Evolutionary conservation across 2,113 vertebrate species (phyloP), one percentile per base, ranked within the genome.

Genomic region (Entosphenus tridentatus): DNA sequence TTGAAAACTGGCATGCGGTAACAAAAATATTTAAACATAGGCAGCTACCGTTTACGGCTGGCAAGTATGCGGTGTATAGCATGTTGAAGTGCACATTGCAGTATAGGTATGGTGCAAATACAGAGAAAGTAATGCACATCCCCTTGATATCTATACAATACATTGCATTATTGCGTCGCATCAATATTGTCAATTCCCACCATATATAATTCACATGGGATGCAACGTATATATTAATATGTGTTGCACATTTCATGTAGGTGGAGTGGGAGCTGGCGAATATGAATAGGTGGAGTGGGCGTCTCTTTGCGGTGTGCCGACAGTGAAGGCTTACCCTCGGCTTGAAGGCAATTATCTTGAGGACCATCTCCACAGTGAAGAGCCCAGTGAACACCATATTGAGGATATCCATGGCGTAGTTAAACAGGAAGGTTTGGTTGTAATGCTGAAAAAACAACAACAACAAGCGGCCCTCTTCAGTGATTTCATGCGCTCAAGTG

Each of bases 341-440:
- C 10, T 65, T 65, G 62, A 65, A 65, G n/a, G 62, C 62, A 65
- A 65, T 65, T n/a, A 65, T 65, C 62, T 65, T 65, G n/a, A 65
- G 18, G 18, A 65, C n/a, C 62, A 65, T 65, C 21, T 65, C 62
- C n/a, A 65, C n/a, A 18, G 62, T 65, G 62, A 65, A 65, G 62
- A 65, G n/a, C 62, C n/a, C 62, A 18, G 62, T 65, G 62, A 65
- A 65, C n/a, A 65, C 62, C 62, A 65, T 65, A 11, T 65, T 65
- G n/a, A 65, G 62, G 8, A 65, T n/a, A 65, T 65, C 62, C 62
- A 65, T 65, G 10, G 21, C 62, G 3, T 21, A 16, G 62, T 65
- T 65, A 11, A 65, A 65, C 62, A 65, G 9, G n/a, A 16, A n/a
- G 10, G 62, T 21, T 10, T 65, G 62, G n/a, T 65, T 65, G 62